Conservation (phyloP, 2,797 vertebrate genomes). For the Astyanax mexicanus region DNA sequence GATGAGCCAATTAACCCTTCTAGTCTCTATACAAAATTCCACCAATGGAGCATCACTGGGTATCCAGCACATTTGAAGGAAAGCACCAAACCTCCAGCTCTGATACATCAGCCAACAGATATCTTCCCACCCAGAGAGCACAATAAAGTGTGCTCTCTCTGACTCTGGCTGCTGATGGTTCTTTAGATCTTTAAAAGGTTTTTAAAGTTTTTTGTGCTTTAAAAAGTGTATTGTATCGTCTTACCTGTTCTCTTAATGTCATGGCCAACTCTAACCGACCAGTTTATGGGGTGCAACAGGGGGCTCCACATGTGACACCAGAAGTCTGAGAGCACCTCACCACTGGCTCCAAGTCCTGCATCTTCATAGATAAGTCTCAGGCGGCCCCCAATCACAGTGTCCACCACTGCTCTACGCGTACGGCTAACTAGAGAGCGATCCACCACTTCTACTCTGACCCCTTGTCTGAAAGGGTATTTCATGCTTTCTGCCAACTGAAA, state of each 20-base stretch:
- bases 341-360: constrained; percentile 79
- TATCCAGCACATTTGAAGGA: too few relatives aligned
- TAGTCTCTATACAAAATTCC: too few relatives aligned
- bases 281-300: constrained; percentile 90
- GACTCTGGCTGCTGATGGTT: too few relatives aligned
- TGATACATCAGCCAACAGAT: too few relatives aligned
- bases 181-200: too few relatives aligned
- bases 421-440: constrained; percentile 87
- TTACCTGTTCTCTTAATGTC: constrained; percentile 83
- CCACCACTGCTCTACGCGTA: constrained; percentile 87
- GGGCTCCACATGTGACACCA: constrained; percentile 98
- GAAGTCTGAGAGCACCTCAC: constrained; percentile 83
- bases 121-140: too few relatives aligned
- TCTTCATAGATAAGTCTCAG: constrained; percentile 89
- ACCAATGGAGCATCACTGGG: too few relatives aligned
- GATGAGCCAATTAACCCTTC: too few relatives aligned
- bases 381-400: constrained; percentile 86
- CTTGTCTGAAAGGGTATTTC: constrained; percentile 85
- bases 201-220: too few relatives aligned
- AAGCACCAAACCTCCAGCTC: too few relatives aligned
- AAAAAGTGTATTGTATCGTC: not conserved
- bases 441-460: constrained; percentile 92
- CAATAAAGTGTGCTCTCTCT: too few relatives aligned
- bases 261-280: constrained; percentile 92
- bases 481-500: constrained; percentile 88